Base-by-base conservation (phyloP, 2,797 vertebrate genomes). In the Enteromius trimaculatus region DNA sequence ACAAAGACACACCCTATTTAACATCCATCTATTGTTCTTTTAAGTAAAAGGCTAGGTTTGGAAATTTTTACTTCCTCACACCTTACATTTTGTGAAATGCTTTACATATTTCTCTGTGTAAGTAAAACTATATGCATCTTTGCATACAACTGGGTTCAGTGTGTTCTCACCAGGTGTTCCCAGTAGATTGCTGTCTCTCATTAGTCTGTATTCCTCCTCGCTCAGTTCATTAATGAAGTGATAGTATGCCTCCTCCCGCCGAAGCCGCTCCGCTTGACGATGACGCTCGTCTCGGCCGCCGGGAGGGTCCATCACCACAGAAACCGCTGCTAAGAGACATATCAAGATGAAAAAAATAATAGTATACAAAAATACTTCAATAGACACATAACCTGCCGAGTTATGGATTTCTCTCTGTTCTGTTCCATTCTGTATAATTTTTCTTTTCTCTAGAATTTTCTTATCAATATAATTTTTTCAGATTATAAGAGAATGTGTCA, bases 241-340 rank as follows among this genome's bases (percentile, higher is more conserved):
- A 88, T 98, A 98, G 92, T 98, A 99, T 16, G 97, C 96, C 92
- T 99, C 97, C 93, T 99, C 97, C 92, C 97, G 93, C 13, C 94
- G 95, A 89, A 99, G 97, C 88, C 97, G 97, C 88, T 99, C 97
- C 90, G 96, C 96, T 92, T 99, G 97, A 86, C 96, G 93, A 79
- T 94, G 94, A 72, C 97, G 95, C 92, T 97, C 97, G 86, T 95
- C 95, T 92, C 93, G 93, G 91, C 94, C 92, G 89, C 93, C 92
- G 92, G 95, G 94, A 95, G 94, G 95, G 94, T 96, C 95, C 95
- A 96, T 96, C 92, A 91, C 94, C 92, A 86, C 88, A 88, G 88
- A 91, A 92, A 92, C 91, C 92, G 92, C 94, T 95, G 87, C 65
- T 74, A 86, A 65, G 3, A 76, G 3, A 64, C 4, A 44, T 76